Percentiles rank a stretch among this genome's conserved stretches.
Evolutionary conservation across 1,140 invertebrate genomes (phyloP).

Genomic region (Glossosoma conforme): DNA sequence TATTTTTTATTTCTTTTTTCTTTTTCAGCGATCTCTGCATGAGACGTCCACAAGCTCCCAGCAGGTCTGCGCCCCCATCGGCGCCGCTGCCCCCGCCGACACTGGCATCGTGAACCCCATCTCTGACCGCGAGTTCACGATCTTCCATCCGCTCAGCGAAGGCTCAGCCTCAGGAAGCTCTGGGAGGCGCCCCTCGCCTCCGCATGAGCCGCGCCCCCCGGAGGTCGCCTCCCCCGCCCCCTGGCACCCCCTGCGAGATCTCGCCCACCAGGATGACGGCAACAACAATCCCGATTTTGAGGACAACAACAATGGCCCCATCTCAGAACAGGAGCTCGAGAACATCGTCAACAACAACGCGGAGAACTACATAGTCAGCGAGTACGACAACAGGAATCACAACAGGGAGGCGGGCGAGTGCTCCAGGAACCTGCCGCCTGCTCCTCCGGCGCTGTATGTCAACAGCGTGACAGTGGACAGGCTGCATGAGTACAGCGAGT

Average conservation of each 20-base stretch:
- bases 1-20: no score
- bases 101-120: constrained; percentile 26
- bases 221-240: not conserved
- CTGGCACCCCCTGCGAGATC: not conserved
- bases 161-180: not conserved
- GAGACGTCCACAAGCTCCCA: no score
- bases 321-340: constrained; percentile 50
- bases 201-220: not conserved
- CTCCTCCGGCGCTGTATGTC: not conserved
- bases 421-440: constrained; percentile 10
- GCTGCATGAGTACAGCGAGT: constrained; percentile 18
- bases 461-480: constrained; percentile 5
- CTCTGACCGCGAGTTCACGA: constrained; percentile 23
- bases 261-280: not conserved
- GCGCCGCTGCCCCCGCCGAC: constrained; percentile 7
- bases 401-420: constrained; percentile 12
- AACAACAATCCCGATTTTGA: constrained; percentile 44
- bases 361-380: constrained; percentile 41
- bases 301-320: constrained; percentile 51
- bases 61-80: not conserved
- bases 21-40: no score
- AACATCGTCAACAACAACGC: constrained; percentile 53
- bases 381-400: constrained; percentile 29
- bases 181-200: not conserved
- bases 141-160: constrained; percentile 14